Percentiles rank a stretch among this genome's conserved stretches.
Evolutionary conservation across 1,140 invertebrate genomes (phyloP).

Genomic region (Hylaeus volcanicus): DNA sequence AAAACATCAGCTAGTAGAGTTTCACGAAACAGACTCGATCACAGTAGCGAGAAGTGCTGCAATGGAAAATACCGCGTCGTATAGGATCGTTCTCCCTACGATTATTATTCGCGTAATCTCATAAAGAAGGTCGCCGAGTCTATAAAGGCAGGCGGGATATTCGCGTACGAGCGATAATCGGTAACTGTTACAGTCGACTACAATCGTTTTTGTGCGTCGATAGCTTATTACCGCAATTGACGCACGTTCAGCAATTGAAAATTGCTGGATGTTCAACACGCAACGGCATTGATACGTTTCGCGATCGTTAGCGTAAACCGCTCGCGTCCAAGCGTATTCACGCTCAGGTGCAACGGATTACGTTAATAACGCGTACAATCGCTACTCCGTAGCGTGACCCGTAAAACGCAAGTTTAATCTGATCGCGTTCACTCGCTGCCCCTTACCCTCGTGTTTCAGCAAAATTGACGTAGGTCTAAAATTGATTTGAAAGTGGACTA

Average conservation of each 20-base stretch:
- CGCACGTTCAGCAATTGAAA: neutral
- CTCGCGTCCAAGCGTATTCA: conserved; percentile 31
- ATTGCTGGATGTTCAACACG: conserved; percentile 8
- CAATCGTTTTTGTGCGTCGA: neutral
- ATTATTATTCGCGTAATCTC: no score
- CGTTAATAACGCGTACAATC: conserved; percentile 62
- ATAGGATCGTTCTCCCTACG: no score
- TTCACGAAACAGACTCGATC: no score
- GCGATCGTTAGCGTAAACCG: conserved; percentile 51
- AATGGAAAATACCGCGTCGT: no score
- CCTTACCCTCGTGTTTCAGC: conserved; percentile 17
- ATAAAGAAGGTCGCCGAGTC: neutral
- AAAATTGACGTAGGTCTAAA: neutral
- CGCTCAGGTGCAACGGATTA: conserved; percentile 61
- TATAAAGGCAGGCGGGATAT: no score
- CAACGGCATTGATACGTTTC: conserved; percentile 21
- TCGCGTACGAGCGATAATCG: neutral
- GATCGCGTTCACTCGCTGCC: conserved; percentile 15
- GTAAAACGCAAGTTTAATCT: conserved; percentile 54
- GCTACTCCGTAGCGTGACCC: conserved; percentile 58
- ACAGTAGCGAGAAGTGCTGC: no score
- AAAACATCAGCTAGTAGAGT: no score
- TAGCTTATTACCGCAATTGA: conserved; percentile 23
- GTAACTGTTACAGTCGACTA: neutral
- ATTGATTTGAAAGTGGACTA: no score